A percentile compares a stretch with the other conserved stretches of the same genome.
These are phyloP conservation scores for Lampris megalopsis DNA, from an alignment of 2,113 vertebrate genomes.

Conservation along the genomic window DNA sequence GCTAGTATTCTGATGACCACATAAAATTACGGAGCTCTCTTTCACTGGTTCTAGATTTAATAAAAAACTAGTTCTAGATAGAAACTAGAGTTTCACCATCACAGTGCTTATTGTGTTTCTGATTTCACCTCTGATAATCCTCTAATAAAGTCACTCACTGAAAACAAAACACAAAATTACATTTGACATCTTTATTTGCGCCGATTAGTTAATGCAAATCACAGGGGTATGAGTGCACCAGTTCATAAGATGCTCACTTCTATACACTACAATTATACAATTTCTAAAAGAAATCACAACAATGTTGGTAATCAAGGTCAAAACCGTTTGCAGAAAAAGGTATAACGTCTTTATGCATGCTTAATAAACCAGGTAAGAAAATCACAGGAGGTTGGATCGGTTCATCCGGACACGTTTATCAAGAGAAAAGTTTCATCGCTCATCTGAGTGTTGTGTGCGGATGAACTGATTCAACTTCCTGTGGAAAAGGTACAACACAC, in stretches of 20 bases:
- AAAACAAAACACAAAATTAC: not conserved
- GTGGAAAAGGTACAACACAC: not conserved
- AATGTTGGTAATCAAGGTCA: slow-evolving; percentile 16
- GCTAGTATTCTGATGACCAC: too few species aligned
- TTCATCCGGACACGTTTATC: too few species aligned
- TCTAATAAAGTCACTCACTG: not conserved
- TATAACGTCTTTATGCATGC: too few species aligned
- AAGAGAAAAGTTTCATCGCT: too few species aligned
- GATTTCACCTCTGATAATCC: not conserved
- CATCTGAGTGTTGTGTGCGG: too few species aligned
- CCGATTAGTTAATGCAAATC: slow-evolving; percentile 24
- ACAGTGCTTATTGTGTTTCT: slow-evolving; percentile 12
- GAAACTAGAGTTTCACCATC: slow-evolving; percentile 3
- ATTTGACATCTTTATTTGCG: slow-evolving; percentile 50
- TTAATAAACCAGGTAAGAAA: too few species aligned
- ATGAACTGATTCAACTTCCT: too few species aligned
- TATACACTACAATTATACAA: not conserved
- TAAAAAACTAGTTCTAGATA: too few species aligned
- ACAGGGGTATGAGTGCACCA: slow-evolving; percentile 32
- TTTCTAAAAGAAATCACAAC: slow-evolving; percentile 13
- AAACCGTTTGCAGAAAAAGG: slow-evolving; percentile 14
- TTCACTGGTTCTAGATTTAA: too few species aligned
- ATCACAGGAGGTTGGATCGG: too few species aligned
- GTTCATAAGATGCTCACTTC: not conserved
- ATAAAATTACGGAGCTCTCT: too few species aligned